A percentile compares a stretch with the other conserved stretches of the same genome.
Conservation (phyloP, 2,797 vertebrate species). For the Danio aesculapii region DNA sequence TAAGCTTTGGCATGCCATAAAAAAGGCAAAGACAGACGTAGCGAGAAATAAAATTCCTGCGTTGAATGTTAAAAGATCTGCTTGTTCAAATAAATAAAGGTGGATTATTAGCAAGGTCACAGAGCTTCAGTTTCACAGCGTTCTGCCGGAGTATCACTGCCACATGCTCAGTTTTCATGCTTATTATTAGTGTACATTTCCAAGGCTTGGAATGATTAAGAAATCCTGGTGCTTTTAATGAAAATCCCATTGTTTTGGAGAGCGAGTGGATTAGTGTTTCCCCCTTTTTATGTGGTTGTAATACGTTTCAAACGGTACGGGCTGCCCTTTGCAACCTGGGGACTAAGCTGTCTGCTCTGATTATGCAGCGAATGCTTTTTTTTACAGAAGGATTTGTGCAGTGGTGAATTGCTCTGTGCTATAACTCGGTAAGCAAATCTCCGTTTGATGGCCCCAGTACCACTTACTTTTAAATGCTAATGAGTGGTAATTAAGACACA, state of each 20-base stretch:
- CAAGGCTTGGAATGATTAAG: constrained; percentile 29
- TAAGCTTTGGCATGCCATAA: neutral
- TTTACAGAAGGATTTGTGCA: constrained; percentile 36
- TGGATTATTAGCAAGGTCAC: constrained; percentile 25
- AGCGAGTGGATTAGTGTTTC: constrained; percentile 37
- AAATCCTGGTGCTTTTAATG: constrained; percentile 18
- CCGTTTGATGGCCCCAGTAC: constrained; percentile 64
- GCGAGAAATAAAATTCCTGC: neutral
- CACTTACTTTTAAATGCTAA: constrained; percentile 81
- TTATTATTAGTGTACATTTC: constrained; percentile 42
- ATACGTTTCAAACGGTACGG: constrained; percentile 11
- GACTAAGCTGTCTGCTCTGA: constrained; percentile 35
- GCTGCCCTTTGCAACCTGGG: constrained; percentile 21
- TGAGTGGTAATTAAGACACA: constrained; percentile 79
- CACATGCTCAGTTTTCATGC: neutral
- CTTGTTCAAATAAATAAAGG: constrained; percentile 34
- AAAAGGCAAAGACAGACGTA: neutral
- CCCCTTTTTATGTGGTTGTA: constrained; percentile 23
- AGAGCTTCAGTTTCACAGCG: constrained; percentile 10
- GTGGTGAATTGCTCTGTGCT: constrained; percentile 14
- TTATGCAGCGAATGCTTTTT: constrained; percentile 37
- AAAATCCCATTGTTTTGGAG: constrained; percentile 26
- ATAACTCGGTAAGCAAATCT: constrained; percentile 62
- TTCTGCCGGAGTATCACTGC: constrained; percentile 1
- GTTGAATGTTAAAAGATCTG: constrained; percentile 29